These are phyloP conservation scores for Bhutanitis thaidina DNA, from an alignment of 2,888 invertebrate genomes.

Conservation along the genomic window DNA sequence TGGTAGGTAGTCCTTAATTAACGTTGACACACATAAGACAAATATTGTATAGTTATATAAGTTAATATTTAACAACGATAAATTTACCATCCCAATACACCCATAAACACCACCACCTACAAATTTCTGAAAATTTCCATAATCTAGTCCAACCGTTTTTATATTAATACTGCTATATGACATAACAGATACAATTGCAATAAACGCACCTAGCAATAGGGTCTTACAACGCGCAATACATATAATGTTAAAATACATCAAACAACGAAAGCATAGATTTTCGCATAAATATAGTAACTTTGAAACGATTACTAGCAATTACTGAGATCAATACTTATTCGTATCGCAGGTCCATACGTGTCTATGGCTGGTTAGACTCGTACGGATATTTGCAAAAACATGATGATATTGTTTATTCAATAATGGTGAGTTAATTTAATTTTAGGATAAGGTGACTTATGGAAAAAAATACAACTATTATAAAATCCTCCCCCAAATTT, in stretches of 20 bases:
- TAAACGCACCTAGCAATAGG: slow-evolving; percentile 56
- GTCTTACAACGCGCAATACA: slow-evolving; percentile 55
- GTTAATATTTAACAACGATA: slow-evolving; percentile 69
- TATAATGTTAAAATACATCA: slow-evolving; percentile 58
- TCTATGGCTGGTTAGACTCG: slow-evolving; percentile 75
- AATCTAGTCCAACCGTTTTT: slow-evolving; percentile 46
- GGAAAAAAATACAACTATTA: slow-evolving; percentile 39
- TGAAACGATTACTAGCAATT: slow-evolving; percentile 24
- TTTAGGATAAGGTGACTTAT: slow-evolving; percentile 31
- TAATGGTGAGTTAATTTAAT: slow-evolving; percentile 23
- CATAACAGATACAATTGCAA: slow-evolving; percentile 49
- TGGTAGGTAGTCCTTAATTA: slow-evolving; percentile 46
- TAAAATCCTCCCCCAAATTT: slow-evolving; percentile 28
- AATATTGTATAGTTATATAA: slow-evolving; percentile 48
- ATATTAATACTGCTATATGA: slow-evolving; percentile 35
- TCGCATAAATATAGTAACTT: slow-evolving; percentile 35
- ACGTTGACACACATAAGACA: slow-evolving; percentile 52
- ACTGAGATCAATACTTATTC: slow-evolving; percentile 11
- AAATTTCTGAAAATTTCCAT: slow-evolving; percentile 36
- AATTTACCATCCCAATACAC: slow-evolving; percentile 56
- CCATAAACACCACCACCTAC: slow-evolving; percentile 46
- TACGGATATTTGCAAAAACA: slow-evolving; percentile 48
- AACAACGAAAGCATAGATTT: slow-evolving; percentile 69
- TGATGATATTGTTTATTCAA: slow-evolving; percentile 18
- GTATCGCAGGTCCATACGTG: slow-evolving; percentile 42